Base-by-base conservation (phyloP, 2,113 vertebrate species). In the Ariopsis seemanni region DNA sequence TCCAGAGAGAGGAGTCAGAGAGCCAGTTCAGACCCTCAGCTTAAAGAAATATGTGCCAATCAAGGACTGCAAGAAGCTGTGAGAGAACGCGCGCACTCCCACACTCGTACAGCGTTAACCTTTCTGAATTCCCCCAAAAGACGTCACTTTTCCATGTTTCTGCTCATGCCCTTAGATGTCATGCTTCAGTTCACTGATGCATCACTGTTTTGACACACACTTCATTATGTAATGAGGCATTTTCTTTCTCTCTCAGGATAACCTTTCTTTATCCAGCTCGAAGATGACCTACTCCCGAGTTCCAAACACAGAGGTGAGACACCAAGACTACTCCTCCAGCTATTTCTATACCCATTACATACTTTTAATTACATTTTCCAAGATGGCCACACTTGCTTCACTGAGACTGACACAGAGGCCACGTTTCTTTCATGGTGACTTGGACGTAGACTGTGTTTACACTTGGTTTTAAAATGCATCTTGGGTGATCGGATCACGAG, bases 1-100 rank as follows among this genome's bases (percentile, higher is more conserved):
- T 92, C 92, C 88, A 92, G 91, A 90, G 97, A 98, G 65, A 93
- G 95, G 89, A 96, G 91, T 86, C 92, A 94, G 77, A 90, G 92
- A 72, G 90, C 92, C 78, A 92, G 92, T 87, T 94, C 95, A 2
- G 96, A 98, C 87, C 91, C 89, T 18, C 94, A 94, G 91, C 93
- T 96, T 62, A 95, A 94, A 92, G 93, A 94, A 86, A 91, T 93
- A 34, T 92, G 88, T 60, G 74, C 85, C 75, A 90, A 89, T 90
- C 92, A 93, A 87, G 85, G 90, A 89, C 91, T 92, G 85, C 90
- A 94, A 80, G 90, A 95, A 88, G 84, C 88, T 92, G 93, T 93
- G 93, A 89, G 86, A 81, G 1, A 60, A 71, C 79, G 48, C 53
- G 83, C 82, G 78, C 57, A 84, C 22, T 62, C 75, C 1, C 25